Evolutionary conservation across 2,797 vertebrate species (phyloP).

Genomic region (Phataginus tricuspis): DNA sequence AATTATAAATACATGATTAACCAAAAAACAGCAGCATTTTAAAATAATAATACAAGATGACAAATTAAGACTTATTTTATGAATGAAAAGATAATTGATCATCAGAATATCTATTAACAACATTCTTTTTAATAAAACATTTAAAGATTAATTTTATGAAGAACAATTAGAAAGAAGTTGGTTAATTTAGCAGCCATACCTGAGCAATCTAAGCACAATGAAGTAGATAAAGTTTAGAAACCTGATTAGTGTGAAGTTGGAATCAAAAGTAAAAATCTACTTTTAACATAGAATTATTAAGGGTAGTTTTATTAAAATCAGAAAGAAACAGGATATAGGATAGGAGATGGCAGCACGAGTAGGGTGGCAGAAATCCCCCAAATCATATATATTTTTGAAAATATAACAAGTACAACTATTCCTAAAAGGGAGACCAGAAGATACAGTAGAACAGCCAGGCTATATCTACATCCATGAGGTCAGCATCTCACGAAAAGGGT

Average conservation of each 20-base stretch:
- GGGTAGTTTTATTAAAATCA: not conserved
- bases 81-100: not conserved
- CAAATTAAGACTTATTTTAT: not conserved
- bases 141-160: not conserved
- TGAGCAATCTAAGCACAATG: not conserved
- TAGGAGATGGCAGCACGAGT: too few species aligned
- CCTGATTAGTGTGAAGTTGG: not conserved
- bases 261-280: not conserved
- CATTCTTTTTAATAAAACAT: not conserved
- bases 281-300: not conserved
- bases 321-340: not conserved
- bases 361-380: too few species aligned
- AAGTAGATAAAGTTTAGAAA: not conserved
- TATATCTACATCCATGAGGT: too few species aligned
- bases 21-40: not conserved
- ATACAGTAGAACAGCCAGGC: too few species aligned
- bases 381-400: too few species aligned
- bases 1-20: not conserved
- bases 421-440: too few species aligned
- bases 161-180: not conserved
- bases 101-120: not conserved
- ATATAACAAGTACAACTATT: too few species aligned
- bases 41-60: not conserved
- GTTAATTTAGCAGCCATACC: not conserved
- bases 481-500: too few species aligned